Evolutionary conservation across 2,797 vertebrate genomes (phyloP), one percentile per base, ranked within the genome.

Genomic region (Percopsis omiscomaycus): DNA sequence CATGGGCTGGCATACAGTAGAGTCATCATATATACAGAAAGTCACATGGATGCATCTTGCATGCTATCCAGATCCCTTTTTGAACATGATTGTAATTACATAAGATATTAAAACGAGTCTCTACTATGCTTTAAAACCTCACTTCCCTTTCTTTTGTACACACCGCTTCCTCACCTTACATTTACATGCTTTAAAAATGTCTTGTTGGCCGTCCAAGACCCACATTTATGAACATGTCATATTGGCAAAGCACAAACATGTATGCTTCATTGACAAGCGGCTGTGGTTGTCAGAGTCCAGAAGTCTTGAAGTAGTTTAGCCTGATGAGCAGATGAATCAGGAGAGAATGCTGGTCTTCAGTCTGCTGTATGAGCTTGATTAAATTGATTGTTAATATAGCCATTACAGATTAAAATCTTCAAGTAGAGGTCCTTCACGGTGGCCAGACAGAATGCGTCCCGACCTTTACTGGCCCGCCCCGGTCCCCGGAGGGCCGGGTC

Each of bases 331-430:
- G 8, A 52, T 54, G n/a, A 28, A 64, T 30, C 4, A 11, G 13
- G 61, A 15, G 37, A 64, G 42, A 56, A 75, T 59, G 63, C 60
- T 66, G 76, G 67, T 75, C 78, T 61, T 73, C 46, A 8, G 64
- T 71, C 60, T 52, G 42, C 55, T 56, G 65, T 58, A 59, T 69
- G 37, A 77, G 42, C 44, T 53, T 46, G 61, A 62, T 14, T 71
- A 8, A 59, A 46, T 65, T 62, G 56, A 30, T 6, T 65, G 45
- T 59, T 42, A 44, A 55, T 49, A 44, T 15, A 15, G 52, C 55
- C 2, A 3, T 4, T 28, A 58, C 28, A 74, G 29, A 30, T 27
- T 12, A 32, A 56, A 22, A 78, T 62, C 44, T 49, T 32, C 0
- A n/a, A 2, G 27, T 68, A 48, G 14, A 55, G 53, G 49, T 12